These are phyloP conservation scores for Pseudococcus viburni DNA, from an alignment of 2,888 invertebrate species.

Conservation along the genomic window DNA sequence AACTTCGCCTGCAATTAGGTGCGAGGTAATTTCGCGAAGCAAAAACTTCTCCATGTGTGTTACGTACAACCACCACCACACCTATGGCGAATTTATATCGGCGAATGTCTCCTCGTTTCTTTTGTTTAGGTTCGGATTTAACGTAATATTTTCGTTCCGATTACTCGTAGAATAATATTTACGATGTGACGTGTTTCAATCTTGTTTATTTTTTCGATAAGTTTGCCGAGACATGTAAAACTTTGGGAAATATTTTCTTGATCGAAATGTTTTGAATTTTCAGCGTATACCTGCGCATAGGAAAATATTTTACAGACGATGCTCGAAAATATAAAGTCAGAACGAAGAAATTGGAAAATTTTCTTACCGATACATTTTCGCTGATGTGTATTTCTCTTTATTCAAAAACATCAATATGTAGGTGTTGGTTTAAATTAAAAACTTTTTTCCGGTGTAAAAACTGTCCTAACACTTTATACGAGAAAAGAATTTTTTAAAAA, in stretches of 20 bases:
- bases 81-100: conserved; percentile 16
- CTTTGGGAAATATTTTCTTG: conserved; percentile 20
- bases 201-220: conserved; percentile 33
- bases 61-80: not conserved
- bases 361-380: not conserved
- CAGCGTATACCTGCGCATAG: not conserved
- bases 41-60: not conserved
- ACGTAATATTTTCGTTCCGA: conserved; percentile 37
- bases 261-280: conserved; percentile 32
- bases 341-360: not conserved
- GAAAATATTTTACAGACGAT: not conserved
- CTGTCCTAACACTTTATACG: too few species aligned
- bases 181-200: conserved; percentile 25
- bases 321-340: conserved; percentile 6
- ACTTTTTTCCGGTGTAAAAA: not conserved
- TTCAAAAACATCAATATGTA: not conserved
- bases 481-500: too few species aligned
- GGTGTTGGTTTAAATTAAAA: not conserved
- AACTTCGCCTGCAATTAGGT: conserved; percentile 43
- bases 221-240: not conserved
- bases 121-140: conserved; percentile 34
- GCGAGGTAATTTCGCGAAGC: not conserved
- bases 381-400: not conserved
- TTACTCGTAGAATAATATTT: conserved; percentile 12
- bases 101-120: not conserved